These are phyloP conservation scores for Drosophila mayri DNA, from an alignment of 1,140 invertebrate genomes.

Conservation along the genomic window DNA sequence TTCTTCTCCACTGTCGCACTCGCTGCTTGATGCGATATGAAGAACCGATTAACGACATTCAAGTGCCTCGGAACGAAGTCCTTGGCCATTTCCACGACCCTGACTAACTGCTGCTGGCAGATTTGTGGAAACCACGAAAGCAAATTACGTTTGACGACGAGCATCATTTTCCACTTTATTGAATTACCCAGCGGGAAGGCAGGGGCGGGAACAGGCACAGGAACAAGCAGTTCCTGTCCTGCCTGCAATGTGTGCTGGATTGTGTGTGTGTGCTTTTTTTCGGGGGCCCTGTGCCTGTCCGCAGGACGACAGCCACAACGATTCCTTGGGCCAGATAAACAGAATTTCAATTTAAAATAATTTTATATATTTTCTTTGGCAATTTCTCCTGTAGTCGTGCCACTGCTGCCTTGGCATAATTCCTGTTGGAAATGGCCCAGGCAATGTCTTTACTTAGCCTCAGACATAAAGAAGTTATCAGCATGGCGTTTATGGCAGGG, in stretches of 20 bases:
- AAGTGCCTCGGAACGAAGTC: slow-evolving; percentile 54
- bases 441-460: slow-evolving; percentile 61
- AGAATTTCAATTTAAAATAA: slow-evolving; percentile 83
- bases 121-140: slow-evolving; percentile 78
- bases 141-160: slow-evolving; percentile 77
- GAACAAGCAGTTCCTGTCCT: slow-evolving; percentile 5
- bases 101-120: slow-evolving; percentile 49
- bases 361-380: slow-evolving; percentile 51
- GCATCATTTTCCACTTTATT: slow-evolving; percentile 83
- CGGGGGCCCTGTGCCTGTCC: slow-evolving; percentile 21
- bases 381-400: slow-evolving; percentile 52
- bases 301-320: slow-evolving; percentile 20
- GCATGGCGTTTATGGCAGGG: slow-evolving; percentile 63
- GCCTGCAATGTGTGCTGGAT: slow-evolving; percentile 61
- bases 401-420: slow-evolving; percentile 36
- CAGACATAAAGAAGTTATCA: slow-evolving; percentile 78
- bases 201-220: slow-evolving; percentile 4
- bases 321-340: slow-evolving; percentile 75
- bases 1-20: slow-evolving; percentile 5
- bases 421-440: slow-evolving; percentile 11
- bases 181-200: slow-evolving; percentile 64
- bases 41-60: slow-evolving; percentile 79
- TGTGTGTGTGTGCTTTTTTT: not conserved
- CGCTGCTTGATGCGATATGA: slow-evolving; percentile 75
- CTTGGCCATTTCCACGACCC: slow-evolving; percentile 10